Evolutionary conservation across 2,113 vertebrate genomes (phyloP), one percentile per base, ranked within the genome.

Genomic region (Eubucco bourcierii): DNA sequence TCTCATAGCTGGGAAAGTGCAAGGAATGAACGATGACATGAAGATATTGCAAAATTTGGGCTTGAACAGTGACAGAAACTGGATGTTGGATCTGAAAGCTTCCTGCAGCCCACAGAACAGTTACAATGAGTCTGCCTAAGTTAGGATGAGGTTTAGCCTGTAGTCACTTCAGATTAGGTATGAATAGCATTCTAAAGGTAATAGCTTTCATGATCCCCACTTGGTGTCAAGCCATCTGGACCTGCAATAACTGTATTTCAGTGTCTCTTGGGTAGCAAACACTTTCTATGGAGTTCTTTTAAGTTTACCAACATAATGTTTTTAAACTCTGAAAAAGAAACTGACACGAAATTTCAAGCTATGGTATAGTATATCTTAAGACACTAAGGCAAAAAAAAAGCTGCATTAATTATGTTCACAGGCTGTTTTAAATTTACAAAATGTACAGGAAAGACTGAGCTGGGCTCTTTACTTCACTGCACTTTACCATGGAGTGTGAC

Each of bases 231-330:
- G 37, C 24, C 66, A 56, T 18, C 16, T 37, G 37, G 47, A 67
- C 21, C 29, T 52, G 21, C 28, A 24, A 91, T 71, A 95, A 81
- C 41, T 68, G 63, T 50, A 76, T 76, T 94, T 90, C 66, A 95
- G 74, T 59, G 56, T 34, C 64, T 80, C 87, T 61, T 79, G 24
- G 50, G 56, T 52, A 95, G 66, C 31, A 92, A 94, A 84, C 65
- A 92, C 70, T 95, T 91, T 66, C 90, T 87, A 81, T 88, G 79
- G 83, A 95, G 80, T 95, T 80, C 61, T 93, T 96, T 87, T 39
- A 97, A 91, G 72, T 90, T 96, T 88, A 82, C 71, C 83, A 90
- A 53, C 46, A 93, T 59, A 83, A 94, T 25, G 24, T 1, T 83
- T 93, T 53, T 68, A 46, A 79, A 86, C 90, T 95, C 93, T 87